Evolutionary conservation across 1,140 invertebrate genomes (phyloP), one percentile per base, ranked within the genome.

Genomic region (Apis cerana): DNA sequence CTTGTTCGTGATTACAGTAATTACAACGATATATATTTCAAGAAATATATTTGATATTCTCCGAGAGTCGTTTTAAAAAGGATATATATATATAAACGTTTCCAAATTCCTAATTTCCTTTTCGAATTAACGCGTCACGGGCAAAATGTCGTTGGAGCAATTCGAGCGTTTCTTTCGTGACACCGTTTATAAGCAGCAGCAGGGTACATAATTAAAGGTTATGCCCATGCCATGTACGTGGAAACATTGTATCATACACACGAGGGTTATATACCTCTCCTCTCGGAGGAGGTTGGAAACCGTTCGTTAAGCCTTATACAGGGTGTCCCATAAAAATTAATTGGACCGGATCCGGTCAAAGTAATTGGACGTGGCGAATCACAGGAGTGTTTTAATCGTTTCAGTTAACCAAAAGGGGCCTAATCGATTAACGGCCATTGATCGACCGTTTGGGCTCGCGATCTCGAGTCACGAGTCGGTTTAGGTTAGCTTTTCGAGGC

Each of bases 291-390:
- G 23, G 67, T 21, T 69, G 67, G 12, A 10, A 69, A 23, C 67
- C 67, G 67, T 69, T 69, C 67, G 48, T 52, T 69, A 69, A 27
- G 67, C 67, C 67, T 69, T 69, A 69, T 69, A 69, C 43, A 69
- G 48, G 48, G 67, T 69, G 67, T 69, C 13, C 67, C 48, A 69
- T 69, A 69, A 69, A 69, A 50, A 69, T 69, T 69, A 69, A 69
- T 69, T 69, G 48, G 67, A n/a, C 67, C n/a, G 67, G 4, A 69
- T 48, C 48, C 23, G 48, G 48, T 52, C 48, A 69, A 69, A 69
- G 48, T 69, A 69, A 69, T 69, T 69, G 67, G 48, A 69, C 67
- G n/a, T 52, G 67, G 48, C 48, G 67, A 69, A 69, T 69, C 67
- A 52, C 21, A 21, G 48, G 12, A 69, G 43, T 15, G 21, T 48